Percentiles rank a stretch among this genome's conserved stretches.
These are phyloP conservation scores for Nycticorax nycticorax DNA, from an alignment of 2,113 vertebrate genomes.

Conservation along the genomic window DNA sequence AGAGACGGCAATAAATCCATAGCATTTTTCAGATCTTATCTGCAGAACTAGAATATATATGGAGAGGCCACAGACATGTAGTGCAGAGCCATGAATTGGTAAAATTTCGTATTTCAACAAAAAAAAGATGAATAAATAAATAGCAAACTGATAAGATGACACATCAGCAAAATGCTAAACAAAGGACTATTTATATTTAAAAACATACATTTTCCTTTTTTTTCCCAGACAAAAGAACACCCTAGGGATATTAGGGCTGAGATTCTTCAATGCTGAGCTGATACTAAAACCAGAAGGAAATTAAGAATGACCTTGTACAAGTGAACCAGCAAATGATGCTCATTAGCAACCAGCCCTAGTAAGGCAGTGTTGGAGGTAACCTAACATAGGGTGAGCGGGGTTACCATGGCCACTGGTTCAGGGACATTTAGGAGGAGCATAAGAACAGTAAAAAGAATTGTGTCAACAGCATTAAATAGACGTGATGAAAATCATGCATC, in stretches of 20 bases:
- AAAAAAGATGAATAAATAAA: not conserved
- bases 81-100: not conserved
- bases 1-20: not conserved
- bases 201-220: not conserved
- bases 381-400: rapidly evolving
- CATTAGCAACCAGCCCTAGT: constrained; percentile 14
- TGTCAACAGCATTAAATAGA: not conserved
- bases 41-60: not conserved
- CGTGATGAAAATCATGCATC: not conserved
- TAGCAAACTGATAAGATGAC: not conserved
- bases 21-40: not conserved
- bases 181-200: not conserved
- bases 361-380: not conserved
- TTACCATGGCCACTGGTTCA: constrained; percentile 51
- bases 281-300: constrained; percentile 5
- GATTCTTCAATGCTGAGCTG: not conserved
- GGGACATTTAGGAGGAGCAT: not conserved
- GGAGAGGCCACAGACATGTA: not conserved
- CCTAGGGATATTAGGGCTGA: not conserved
- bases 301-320: not conserved
- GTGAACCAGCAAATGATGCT: constrained; percentile 17
- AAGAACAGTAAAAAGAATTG: not conserved
- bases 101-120: not conserved
- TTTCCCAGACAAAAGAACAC: not conserved
- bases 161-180: not conserved